These are phyloP conservation scores for Microplitis manilae DNA, from an alignment of 2,888 invertebrate species.

Conservation along the genomic window DNA sequence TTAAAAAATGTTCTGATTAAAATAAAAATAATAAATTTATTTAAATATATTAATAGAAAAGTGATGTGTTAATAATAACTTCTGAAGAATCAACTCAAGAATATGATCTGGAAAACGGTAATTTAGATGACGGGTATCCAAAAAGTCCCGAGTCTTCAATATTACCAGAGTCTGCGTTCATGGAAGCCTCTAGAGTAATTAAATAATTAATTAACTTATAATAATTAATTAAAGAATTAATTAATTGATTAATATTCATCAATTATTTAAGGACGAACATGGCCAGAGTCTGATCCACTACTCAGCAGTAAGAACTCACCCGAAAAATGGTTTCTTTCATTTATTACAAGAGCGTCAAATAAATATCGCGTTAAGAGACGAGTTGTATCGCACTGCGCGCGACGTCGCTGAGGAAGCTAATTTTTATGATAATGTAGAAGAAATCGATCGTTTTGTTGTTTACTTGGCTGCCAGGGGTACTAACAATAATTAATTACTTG, in stretches of 20 bases:
- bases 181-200: constrained; percentile 52
- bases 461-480: constrained; percentile 85
- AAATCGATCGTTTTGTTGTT: constrained; percentile 87
- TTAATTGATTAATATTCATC: constrained; percentile 7
- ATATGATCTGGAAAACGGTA: constrained; percentile 42
- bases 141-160: constrained; percentile 62
- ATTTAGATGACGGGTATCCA: constrained; percentile 64
- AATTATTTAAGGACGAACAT: constrained; percentile 82
- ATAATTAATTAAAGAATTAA: not conserved
- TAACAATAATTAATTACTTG: constrained; percentile 11
- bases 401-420: constrained; percentile 88
- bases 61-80: constrained; percentile 64
- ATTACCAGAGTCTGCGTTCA: constrained; percentile 62
- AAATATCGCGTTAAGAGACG: constrained; percentile 87
- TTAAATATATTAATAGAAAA: constrained; percentile 55
- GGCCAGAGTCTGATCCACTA: constrained; percentile 93
- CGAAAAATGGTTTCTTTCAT: constrained; percentile 85
- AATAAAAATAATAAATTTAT: constrained; percentile 17
- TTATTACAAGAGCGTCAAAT: constrained; percentile 85
- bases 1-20: not conserved
- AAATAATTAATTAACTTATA: not conserved
- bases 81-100: constrained; percentile 48
- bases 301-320: constrained; percentile 87
- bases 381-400: constrained; percentile 88
- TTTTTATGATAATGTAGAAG: constrained; percentile 83